Conservation (phyloP, 2,797 vertebrate species). For the Cuniculus paca region DNA sequence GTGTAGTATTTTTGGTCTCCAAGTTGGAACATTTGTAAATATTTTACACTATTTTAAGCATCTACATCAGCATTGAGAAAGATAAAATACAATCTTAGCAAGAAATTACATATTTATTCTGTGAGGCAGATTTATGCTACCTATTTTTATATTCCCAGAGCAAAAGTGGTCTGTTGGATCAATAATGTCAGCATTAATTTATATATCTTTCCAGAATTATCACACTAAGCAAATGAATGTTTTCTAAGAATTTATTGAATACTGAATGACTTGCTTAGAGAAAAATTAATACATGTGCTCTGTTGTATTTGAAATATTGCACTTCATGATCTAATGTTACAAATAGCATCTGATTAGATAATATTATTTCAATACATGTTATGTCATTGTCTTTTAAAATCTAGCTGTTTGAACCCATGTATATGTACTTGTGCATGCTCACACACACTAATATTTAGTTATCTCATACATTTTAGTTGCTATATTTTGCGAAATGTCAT, state of each 20-base stretch:
- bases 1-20: background rate
- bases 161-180: constrained; percentile 33
- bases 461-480: background rate
- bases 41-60: background rate
- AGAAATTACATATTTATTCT: constrained; percentile 21
- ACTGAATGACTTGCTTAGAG: constrained; percentile 30
- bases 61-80: background rate
- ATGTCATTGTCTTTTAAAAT: background rate
- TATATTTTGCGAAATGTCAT: background rate
- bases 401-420: accelerated
- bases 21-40: background rate
- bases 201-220: background rate
- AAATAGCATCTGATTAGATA: background rate
- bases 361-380: background rate
- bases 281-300: background rate
- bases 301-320: constrained; percentile 16
- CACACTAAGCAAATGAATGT: background rate
- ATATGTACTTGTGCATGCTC: accelerated
- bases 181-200: constrained; percentile 22
- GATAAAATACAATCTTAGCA: background rate
- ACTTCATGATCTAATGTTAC: background rate
- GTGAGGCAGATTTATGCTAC: background rate
- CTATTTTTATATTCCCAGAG: constrained; percentile 26
- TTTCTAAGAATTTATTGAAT: background rate
- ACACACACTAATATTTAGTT: background rate